These are phyloP conservation scores for Columba livia DNA, from an alignment of 2,113 vertebrate species.

Conservation along the genomic window DNA sequence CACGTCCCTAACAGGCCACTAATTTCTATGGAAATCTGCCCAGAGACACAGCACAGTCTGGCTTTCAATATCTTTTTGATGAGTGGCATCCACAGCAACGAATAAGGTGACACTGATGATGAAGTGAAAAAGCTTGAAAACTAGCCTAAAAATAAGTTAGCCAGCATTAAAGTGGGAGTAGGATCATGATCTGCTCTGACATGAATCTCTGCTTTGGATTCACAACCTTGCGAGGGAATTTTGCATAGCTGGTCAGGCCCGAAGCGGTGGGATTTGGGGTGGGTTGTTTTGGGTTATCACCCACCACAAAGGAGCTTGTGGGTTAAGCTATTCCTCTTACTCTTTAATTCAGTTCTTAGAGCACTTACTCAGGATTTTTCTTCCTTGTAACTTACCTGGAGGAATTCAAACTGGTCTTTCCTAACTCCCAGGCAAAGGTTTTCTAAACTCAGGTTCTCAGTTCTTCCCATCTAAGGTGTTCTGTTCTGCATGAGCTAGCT, in stretches of 20 bases:
- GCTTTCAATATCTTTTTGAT: background rate
- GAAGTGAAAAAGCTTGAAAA: background rate
- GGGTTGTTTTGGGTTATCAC: background rate
- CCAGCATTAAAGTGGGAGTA: background rate
- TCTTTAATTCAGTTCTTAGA: background rate
- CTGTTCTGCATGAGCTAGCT: background rate
- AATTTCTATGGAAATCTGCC: background rate
- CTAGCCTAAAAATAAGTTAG: background rate
- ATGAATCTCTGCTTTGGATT: background rate
- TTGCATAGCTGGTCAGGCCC: background rate
- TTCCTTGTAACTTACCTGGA: background rate
- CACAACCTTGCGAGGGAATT: background rate
- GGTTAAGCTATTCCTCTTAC: background rate
- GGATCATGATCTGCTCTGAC: background rate
- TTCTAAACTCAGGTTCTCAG: background rate
- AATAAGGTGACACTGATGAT: background rate
- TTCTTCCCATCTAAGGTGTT: background rate
- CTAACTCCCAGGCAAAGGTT: background rate
- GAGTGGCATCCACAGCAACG: background rate
- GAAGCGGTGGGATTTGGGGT: fast-evolving
- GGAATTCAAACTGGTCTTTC: background rate
- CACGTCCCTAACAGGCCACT: background rate
- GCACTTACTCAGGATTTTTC: background rate
- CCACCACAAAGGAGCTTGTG: background rate
- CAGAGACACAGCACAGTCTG: background rate